Base-by-base conservation (phyloP, 1,140 invertebrate genomes). In the Drosophila navojoa region DNA sequence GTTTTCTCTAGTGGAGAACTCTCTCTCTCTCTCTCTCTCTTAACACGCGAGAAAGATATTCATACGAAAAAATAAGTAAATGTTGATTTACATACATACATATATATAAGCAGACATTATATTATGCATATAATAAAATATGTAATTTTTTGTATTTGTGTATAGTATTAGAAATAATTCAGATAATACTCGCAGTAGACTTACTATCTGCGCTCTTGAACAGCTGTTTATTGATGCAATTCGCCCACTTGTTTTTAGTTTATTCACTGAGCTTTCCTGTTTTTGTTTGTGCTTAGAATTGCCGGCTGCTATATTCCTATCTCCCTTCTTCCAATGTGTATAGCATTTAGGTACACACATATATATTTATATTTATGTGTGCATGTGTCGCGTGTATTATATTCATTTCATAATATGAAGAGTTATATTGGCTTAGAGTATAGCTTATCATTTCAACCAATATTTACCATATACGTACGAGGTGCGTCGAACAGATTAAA, bases 151-250 rank as follows among this genome's bases (percentile, higher is more conserved):
- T 52, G n/a, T 10, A 13, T 49, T 49, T 25, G 15, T 16, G 5
- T 11, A 11, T 16, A 5, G 5, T 16, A 45, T 16, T 7, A 16
- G 42, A 16, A 16, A 3, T 16, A 6, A 15, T 16, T 45, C 16
- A 45, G n/a, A 45, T 16, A 9, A 5, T 5, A 16, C 15, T 45
- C 7, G 15, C 11, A 16, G 0, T 45, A 1, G 5, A 19, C 16
- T 45, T 9, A 9, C 7, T 45, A 16, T 45, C 16, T 15, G n/a
- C 42, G n/a, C 42, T 15, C 19, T 57, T 71, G 9, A n/a, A 42
- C 68, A 71, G 68, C 68, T 71, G 68, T 63, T 49, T 19, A 5
- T 10, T 1, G 13, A 27, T 50, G 15, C 35, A 60, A 45, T 54
- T 62, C 29, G 52, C 29, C 15, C n/a, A 25, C 29, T 61, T 70